A percentile compares a stretch with the other conserved stretches of the same genome.
phyloP scores from a whole-genome alignment of 2,888 invertebrate genomes.

The Nezara viridula region DNA sequence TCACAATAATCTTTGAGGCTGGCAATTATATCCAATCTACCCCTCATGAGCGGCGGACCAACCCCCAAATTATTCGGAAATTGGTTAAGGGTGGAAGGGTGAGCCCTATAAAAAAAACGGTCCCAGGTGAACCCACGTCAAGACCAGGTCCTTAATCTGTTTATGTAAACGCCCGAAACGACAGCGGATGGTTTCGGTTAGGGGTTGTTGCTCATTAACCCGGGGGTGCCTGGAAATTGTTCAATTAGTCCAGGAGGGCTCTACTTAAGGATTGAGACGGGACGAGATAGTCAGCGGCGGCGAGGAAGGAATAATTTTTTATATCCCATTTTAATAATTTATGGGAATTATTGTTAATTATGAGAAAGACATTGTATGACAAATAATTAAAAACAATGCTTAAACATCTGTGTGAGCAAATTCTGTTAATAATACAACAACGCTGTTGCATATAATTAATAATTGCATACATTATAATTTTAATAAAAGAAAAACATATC shows the following conservation, averaged over 20 bases:
- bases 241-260: not conserved
- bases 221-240: not conserved
- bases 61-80: slow-evolving; percentile 38
- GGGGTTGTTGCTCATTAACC: not conserved
- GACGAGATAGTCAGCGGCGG: not conserved
- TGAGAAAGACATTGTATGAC: not conserved
- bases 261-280: not conserved
- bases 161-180: slow-evolving; percentile 14
- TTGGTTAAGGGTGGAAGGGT: slow-evolving; percentile 13
- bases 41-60: not conserved
- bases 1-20: slow-evolving; percentile 35
- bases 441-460: too few species aligned
- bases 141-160: not conserved
- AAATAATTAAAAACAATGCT: not conserved
- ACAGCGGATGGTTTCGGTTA: slow-evolving; percentile 15
- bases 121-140: slow-evolving; percentile 10
- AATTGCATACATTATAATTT: too few species aligned
- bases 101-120: not conserved
- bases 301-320: not conserved
- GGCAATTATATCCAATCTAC: slow-evolving; percentile 30
- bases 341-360: not conserved
- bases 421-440: not conserved
- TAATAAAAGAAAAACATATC: too few species aligned
- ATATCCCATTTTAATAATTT: not conserved
- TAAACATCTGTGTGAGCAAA: not conserved